Base-by-base conservation (phyloP, 2,888 invertebrate genomes). In the Nemurella pictetii region DNA sequence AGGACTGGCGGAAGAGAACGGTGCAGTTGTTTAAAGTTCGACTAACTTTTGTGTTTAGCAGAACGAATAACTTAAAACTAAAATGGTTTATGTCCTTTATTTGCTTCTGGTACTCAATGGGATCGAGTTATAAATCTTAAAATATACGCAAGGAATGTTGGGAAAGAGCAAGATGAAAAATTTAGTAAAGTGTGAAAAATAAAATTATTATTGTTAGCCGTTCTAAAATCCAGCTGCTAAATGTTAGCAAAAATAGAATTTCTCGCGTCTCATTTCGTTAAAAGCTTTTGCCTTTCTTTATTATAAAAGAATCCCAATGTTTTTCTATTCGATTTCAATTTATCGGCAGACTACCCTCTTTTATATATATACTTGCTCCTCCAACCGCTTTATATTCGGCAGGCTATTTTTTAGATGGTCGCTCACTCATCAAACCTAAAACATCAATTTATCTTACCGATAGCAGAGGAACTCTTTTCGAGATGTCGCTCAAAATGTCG, bases 61-160 rank as follows among this genome's bases (percentile, higher is more conserved):
- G 36, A 82, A 72, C 73, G 36, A 36, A 82, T 28, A 82, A 82
- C 72, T 82, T 55, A 28, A 82, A 55, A 82, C 82, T 82, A 82
- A 82, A 55, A 82, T 55, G 82, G 82, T 82, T 82, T 82, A 82
- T 82, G 82, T 82, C 73, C 28, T 82, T 55, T 55, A 82, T 82
- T 82, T 82, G 32, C n/a, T 35, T 30, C 80, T 30, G 27, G 82
- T 82, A 72, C 82, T 82, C 82, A 72, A 82, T 82, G 82, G 29
- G 29, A 82, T 82, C 82, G 55, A 29, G 72, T 7, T 3, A 72
- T 82, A 82, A 82, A 82, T 82, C 82, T 72, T 82, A 5, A 29
- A 82, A 72, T 72, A 36, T 26, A 72, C 78, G 30, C 26, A 77
- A 29, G 20, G 28, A 27, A 27, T n/a, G 30, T 28, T 29, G 78